phyloP scores from a whole-genome alignment of 2,888 invertebrate genomes.

The Meghimatium bilineatum region DNA sequence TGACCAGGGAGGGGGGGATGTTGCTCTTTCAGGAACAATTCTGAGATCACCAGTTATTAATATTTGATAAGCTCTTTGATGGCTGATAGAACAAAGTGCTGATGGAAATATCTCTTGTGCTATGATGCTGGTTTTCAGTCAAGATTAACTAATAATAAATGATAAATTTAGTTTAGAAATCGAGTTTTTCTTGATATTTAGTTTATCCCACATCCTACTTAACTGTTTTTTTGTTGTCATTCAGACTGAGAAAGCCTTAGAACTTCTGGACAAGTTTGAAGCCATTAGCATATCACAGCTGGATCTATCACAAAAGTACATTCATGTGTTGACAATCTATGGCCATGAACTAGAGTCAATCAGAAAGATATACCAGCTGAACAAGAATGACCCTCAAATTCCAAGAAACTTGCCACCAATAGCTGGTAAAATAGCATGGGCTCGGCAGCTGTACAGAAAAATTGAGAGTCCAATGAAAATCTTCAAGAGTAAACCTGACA shows the following conservation, averaged over 20 bases:
- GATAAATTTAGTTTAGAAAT: too few relatives aligned
- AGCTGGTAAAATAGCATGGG: conserved; percentile 88
- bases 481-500: conserved; percentile 75
- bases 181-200: background rate
- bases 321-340: conserved; percentile 76
- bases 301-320: conserved; percentile 77
- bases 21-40: too few relatives aligned
- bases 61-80: too few relatives aligned
- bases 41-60: too few relatives aligned
- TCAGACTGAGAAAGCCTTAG: conserved; percentile 76
- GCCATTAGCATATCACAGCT: conserved; percentile 74
- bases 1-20: too few relatives aligned
- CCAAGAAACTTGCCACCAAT: conserved; percentile 93
- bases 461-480: conserved; percentile 87
- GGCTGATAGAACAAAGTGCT: too few relatives aligned
- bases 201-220: background rate
- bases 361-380: conserved; percentile 86
- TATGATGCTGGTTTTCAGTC: too few relatives aligned
- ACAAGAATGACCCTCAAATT: conserved; percentile 91
- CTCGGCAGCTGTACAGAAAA: conserved; percentile 87
- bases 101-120: too few relatives aligned
- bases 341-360: conserved; percentile 91
- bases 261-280: conserved; percentile 76
- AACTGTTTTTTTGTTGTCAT: conserved; percentile 3
- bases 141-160: too few relatives aligned